Evolutionary conservation across 2,888 invertebrate genomes (phyloP), one percentile per base, ranked within the genome.

Genomic region (Thymelicus sylvestris): DNA sequence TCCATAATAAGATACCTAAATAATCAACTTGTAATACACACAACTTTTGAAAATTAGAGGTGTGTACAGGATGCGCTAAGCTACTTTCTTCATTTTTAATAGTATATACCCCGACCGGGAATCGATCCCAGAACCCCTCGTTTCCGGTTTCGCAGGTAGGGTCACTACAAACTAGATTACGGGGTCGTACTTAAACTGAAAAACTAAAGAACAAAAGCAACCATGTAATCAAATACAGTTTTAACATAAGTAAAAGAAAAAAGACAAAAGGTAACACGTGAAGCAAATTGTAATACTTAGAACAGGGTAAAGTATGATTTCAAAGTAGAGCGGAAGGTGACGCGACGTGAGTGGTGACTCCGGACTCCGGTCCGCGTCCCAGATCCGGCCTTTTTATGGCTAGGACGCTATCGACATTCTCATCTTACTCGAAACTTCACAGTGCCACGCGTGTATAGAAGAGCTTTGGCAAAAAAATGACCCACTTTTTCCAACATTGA

Each of bases 321-420:
- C 90, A 91, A 91, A 91, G 80, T 87, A 83, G 86, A 85, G 80
- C 85, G 85, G 81, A 85, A 88, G 88, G 90, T 90, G 89, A 89
- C 82, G 83, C 84, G 81, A 85, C 86, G 86, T 83, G 83, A 80
- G 81, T 82, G 79, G 74, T 72, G 77, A 76, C 77, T 75, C 77
- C 78, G 78, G 77, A 76, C 77, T 75, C 77, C 78, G 78, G 81
- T 78, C 81, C 84, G 85, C 80, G 90, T 83, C 90, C 92, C 86
- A 91, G 84, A 87, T 90, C 84, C 84, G 83, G 79, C 87, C 69
- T 91, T 91, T 93, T 93, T 93, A 92, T 89, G 88, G 86, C 85
- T 86, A 87, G 89, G 88, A 87, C 87, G 84, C 84, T 92, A 92
- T 92, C 91, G 86, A 88, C 79, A 83, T 86, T 83, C 86, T 86